Conservation (phyloP, 2,888 invertebrate genomes). For the Tetanocera ferruginea region DNA sequence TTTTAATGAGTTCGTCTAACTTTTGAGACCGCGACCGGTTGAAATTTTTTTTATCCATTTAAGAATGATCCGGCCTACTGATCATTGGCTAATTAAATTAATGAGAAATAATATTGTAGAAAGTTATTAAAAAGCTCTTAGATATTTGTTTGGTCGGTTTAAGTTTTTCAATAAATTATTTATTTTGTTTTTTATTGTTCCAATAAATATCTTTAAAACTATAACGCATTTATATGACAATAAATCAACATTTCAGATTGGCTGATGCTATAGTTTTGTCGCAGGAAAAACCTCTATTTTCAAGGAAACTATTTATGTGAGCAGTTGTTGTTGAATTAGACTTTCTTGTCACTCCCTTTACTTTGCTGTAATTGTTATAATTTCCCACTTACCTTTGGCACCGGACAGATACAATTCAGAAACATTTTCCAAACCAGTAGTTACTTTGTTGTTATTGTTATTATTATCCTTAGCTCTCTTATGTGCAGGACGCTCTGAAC, state of each 20-base stretch:
- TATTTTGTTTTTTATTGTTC: too few species aligned
- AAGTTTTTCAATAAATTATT: too few species aligned
- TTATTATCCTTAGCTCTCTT: neutral
- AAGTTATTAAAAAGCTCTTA: too few species aligned
- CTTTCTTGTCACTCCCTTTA: neutral
- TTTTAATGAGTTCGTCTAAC: too few species aligned
- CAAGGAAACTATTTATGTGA: neutral
- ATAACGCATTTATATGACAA: too few species aligned
- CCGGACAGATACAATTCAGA: neutral
- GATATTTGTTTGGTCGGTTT: too few species aligned
- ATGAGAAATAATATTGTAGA: too few species aligned
- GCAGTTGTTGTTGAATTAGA: constrained; percentile 2
- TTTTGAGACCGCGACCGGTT: too few species aligned
- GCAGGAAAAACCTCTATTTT: neutral
- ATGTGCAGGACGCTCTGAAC: neutral
- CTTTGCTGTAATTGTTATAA: neutral
- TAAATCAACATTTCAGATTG: neutral
- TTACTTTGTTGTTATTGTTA: neutral
- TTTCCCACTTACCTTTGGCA: constrained; percentile 15
- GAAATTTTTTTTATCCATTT: too few species aligned
- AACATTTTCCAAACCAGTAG: constrained; percentile 6
- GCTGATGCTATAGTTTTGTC: neutral
- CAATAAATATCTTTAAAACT: too few species aligned
- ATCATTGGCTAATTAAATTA: too few species aligned
- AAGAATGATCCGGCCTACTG: too few species aligned